These are phyloP conservation scores for Hydrotaea cyrtoneurina DNA, from an alignment of 2,888 invertebrate species.

Conservation along the genomic window DNA sequence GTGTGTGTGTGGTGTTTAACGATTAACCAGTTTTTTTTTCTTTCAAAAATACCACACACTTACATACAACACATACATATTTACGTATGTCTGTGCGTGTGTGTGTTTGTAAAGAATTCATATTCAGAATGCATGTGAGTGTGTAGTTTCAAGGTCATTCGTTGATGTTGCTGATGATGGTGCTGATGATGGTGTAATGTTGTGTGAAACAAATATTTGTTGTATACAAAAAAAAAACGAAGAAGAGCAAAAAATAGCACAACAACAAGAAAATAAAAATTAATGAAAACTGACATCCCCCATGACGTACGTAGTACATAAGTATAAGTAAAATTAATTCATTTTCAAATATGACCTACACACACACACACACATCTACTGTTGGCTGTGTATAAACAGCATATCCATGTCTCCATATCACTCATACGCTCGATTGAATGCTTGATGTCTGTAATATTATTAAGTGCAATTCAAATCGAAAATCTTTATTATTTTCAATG, in stretches of 20 bases:
- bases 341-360: constrained; percentile 12
- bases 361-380: background rate
- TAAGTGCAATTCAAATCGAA: background rate
- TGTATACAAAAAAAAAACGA: background rate
- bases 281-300: background rate
- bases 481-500: background rate
- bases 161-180: background rate
- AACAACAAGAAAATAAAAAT: background rate
- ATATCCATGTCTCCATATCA: background rate
- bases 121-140: too few relatives aligned
- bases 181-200: constrained; percentile 11
- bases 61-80: constrained; percentile 1
- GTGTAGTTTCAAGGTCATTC: constrained; percentile 29
- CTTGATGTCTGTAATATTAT: background rate
- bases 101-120: background rate
- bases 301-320: constrained; percentile 9
- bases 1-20: constrained; percentile 24
- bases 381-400: too few relatives aligned
- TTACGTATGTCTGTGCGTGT: background rate
- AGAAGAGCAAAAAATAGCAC: too few relatives aligned
- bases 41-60: background rate
- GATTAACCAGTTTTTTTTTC: constrained; percentile 27
- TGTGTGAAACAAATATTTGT: constrained; percentile 43
- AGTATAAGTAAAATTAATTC: constrained; percentile 27
- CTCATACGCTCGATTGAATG: constrained; percentile 15